A percentile compares a stretch with the other conserved stretches of the same genome.
phyloP scores from a whole-genome alignment of 2,797 vertebrate species.

The Eurystomus glaucurus region DNA sequence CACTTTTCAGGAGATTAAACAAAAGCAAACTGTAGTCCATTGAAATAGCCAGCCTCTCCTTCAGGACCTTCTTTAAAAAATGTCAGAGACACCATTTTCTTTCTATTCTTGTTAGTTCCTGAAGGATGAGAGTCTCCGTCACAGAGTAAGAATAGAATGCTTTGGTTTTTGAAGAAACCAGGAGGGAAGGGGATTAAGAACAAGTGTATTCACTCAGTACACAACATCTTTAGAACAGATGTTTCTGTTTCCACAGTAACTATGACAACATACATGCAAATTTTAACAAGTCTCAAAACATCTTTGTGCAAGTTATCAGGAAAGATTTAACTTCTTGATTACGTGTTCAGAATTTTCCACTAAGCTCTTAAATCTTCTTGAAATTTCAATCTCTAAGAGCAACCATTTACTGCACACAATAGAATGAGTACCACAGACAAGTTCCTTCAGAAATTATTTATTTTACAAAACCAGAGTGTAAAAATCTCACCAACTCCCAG shows the following conservation, averaged over 20 bases:
- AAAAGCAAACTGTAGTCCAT: background rate
- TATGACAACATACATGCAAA: background rate
- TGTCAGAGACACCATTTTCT: background rate
- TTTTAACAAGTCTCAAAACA: background rate
- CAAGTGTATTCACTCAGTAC: background rate
- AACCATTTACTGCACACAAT: background rate
- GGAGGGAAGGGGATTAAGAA: background rate
- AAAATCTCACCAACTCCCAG: background rate
- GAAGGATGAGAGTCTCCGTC: background rate
- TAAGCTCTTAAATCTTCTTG: background rate
- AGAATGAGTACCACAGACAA: background rate
- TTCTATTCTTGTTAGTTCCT: background rate
- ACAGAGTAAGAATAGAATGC: background rate
- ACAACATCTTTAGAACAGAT: background rate
- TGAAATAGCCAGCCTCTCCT: background rate
- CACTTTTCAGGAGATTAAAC: background rate
- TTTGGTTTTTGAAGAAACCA: background rate
- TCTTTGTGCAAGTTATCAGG: background rate
- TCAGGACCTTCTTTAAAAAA: background rate
- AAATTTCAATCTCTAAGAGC: background rate
- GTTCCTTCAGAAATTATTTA: conserved; percentile 31
- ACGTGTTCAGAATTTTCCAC: background rate
- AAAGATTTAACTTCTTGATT: background rate
- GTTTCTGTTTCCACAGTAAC: background rate
- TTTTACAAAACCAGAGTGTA: background rate